Evolutionary conservation across 2,888 invertebrate species (phyloP), one percentile per base, ranked within the genome.

Genomic region (Slavum lentiscoides): DNA sequence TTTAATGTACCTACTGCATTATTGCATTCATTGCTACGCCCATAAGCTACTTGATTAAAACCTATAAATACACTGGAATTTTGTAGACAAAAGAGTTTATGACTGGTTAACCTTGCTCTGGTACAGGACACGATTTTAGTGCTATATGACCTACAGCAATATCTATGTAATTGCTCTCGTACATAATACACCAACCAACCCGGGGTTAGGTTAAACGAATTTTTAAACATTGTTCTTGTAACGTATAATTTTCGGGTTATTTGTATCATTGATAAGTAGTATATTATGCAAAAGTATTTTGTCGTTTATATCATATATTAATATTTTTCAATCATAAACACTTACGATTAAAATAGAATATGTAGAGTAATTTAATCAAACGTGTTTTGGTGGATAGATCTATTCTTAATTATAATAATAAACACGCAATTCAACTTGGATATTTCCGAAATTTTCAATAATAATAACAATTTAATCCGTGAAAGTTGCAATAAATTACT

Each of bases 41-140:
- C 39, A 80, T 70, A 70, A 43, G 23, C 39, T 70, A 80, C 62
- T 61, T 61, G 61, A 61, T 17, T 21, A 55, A n/a, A 70, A 80
- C 62, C 17, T n/a, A 59, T 66, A 75, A 67, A 43, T 67, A 23
- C 23, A 30, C 39, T 30, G 64, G 70, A 80, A 72, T 80, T 80
- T 80, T 62, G 70, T 80, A 80, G 77, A 80, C 77, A 80, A 80
- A 80, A 80, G 70, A 80, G 70, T 70, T 70, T 77, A 62, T 62
- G 70, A 64, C 77, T 70, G 77, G 77, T 80, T 80, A 80, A 82
- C 82, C 82, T 82, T 82, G 82, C 82, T 82, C 82, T 75, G 70
- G n/a, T 76, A 82, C 82, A 75, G 76, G 76, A 70, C 82, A 82
- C 82, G 82, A 82, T 66, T 70, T 70, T 64, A 64, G 39, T 70